Evolutionary conservation across 2,113 vertebrate genomes (phyloP).

Genomic region (Oncorhynchus tshawytscha): DNA sequence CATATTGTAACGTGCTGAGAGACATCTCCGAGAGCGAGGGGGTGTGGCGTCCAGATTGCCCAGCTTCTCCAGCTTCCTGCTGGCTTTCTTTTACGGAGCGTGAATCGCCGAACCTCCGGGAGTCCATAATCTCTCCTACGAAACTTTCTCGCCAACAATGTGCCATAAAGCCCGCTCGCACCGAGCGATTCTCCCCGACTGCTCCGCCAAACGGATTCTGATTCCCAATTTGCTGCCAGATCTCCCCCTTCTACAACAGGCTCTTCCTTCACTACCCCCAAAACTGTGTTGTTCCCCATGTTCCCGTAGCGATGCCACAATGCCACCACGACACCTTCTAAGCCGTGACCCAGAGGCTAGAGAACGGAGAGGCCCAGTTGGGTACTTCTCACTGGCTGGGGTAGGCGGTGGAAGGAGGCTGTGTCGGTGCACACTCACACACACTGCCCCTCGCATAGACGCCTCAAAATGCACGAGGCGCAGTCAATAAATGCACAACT

Average conservation of each 20-base stretch:
- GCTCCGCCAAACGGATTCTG: conserved; percentile 49
- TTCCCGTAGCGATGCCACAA: conserved; percentile 66
- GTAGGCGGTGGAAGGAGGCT: conserved; percentile 27
- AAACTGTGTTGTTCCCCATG: conserved; percentile 61
- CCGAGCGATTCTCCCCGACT: conserved; percentile 50
- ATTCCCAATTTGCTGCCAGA: conserved; percentile 67
- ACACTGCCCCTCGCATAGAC: conserved; percentile 6
- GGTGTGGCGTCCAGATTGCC: conserved; percentile 40
- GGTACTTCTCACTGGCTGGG: conserved; percentile 62
- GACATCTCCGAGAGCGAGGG: conserved; percentile 47
- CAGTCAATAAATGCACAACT: conserved; percentile 46
- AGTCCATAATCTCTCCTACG: conserved; percentile 73
- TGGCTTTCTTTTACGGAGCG: conserved; percentile 74
- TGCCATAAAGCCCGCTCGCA: conserved; percentile 36
- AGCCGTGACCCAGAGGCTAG: conserved; percentile 55
- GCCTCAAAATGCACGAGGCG: conserved; percentile 21
- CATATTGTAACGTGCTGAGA: conserved; percentile 60
- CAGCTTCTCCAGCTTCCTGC: conserved; percentile 70
- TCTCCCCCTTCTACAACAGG: conserved; percentile 45
- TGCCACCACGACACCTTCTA: conserved; percentile 61
- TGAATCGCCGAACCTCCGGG: conserved; percentile 74
- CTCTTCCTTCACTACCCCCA: conserved; percentile 38
- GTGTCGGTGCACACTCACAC: conserved; percentile 18
- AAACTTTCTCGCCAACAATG: conserved; percentile 37
- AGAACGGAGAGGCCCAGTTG: conserved; percentile 52